A percentile compares a stretch with the other conserved stretches of the same genome.
phyloP scores from a whole-genome alignment of 2,797 vertebrate species.

The Takifugu ocellatus region DNA sequence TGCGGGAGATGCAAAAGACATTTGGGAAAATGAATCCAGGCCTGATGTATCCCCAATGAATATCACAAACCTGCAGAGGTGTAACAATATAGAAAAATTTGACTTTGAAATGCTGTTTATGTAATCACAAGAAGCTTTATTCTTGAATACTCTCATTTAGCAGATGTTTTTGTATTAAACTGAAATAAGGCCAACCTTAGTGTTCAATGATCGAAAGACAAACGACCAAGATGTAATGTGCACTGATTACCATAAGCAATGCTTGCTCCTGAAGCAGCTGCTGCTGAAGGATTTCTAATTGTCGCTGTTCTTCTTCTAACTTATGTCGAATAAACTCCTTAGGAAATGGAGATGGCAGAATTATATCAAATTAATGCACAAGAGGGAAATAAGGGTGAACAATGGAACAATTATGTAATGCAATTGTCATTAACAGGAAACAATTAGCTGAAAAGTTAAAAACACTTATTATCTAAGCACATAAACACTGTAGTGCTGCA shows the following conservation, averaged over 20 bases:
- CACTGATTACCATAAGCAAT: conserved; percentile 86
- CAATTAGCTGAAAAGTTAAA: background rate
- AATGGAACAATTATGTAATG: conserved; percentile 25
- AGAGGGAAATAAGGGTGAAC: conserved; percentile 30
- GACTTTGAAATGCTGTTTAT: background rate
- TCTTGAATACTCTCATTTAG: too few relatives aligned
- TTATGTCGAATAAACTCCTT: conserved; percentile 95
- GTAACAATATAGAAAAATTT: background rate
- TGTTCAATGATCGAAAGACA: conserved; percentile 9
- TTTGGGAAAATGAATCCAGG: background rate
- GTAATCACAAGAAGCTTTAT: too few relatives aligned
- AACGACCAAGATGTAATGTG: conserved; percentile 11
- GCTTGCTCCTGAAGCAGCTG: conserved; percentile 96
- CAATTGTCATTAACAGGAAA: conserved; percentile 4
- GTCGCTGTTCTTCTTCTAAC: conserved; percentile 93
- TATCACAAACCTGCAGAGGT: background rate
- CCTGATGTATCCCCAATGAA: conserved; percentile 2
- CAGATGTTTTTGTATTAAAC: too few relatives aligned
- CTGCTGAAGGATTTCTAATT: conserved; percentile 95
- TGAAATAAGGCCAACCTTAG: too few relatives aligned
- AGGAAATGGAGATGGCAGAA: conserved; percentile 54
- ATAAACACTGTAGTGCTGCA: background rate
- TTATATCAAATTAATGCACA: conserved; percentile 16
- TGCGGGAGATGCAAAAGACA: conserved; percentile 12
- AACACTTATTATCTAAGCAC: conserved; percentile 1